Conservation (phyloP, 2,113 vertebrate species). For the Sterna hirundo region DNA sequence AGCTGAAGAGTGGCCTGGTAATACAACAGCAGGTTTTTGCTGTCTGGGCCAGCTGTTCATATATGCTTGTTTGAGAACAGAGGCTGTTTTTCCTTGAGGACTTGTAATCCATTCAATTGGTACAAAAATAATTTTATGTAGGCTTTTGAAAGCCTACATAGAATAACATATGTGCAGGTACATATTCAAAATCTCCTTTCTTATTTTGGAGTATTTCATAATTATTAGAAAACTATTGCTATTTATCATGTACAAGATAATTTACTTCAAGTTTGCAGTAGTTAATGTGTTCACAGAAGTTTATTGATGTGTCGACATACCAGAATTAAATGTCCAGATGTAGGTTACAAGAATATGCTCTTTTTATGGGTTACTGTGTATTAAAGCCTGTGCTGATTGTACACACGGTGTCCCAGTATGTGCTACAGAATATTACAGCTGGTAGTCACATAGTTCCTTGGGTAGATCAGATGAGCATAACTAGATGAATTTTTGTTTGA, state of each 20-base stretch:
- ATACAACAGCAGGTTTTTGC: constrained; percentile 14
- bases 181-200: neutral
- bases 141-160: neutral
- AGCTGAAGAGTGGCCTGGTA: neutral
- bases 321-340: neutral
- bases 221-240: neutral
- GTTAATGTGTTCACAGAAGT: neutral
- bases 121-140: neutral
- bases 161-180: neutral
- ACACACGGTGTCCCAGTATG: rapidly evolving
- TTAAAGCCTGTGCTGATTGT: neutral
- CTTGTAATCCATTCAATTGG: neutral
- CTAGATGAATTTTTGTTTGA: neutral
- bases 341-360: neutral
- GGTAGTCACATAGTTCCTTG: neutral
- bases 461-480: neutral
- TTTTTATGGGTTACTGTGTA: neutral
- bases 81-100: neutral
- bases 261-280: neutral
- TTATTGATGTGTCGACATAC: neutral
- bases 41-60: constrained; percentile 37
- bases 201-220: neutral
- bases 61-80: neutral
- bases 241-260: neutral
- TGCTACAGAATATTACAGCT: neutral